Evolutionary conservation across 2,888 invertebrate species (phyloP), one percentile per base, ranked within the genome.

Genomic region (Liodrosophila aerea): DNA sequence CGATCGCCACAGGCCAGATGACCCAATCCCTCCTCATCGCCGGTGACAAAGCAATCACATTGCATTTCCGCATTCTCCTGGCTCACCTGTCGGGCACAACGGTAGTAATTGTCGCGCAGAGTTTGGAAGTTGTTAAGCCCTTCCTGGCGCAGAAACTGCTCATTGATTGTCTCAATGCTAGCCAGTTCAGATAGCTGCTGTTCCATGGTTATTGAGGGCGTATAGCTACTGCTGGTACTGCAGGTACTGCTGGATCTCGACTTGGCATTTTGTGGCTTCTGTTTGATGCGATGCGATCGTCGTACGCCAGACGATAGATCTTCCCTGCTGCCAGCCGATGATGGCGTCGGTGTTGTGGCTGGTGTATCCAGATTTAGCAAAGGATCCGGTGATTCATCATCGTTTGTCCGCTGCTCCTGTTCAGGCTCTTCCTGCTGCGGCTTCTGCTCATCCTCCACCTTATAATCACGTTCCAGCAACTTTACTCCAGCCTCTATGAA

Each of bases 41-140:
- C 94, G 51, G 96, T 95, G 71, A 98, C 92, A 86, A 96, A 95
- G 89, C 98, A 99, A 90, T 98, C 98, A 90, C 98, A 98, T 27
- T 95, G 93, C 98, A 98, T 98, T 77, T 96, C 94, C 75, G 95
- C 95, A 0, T 96, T 96, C 89, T 98, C 97, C 87, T 96, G 97
- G 89, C 96, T 97, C 59, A 94, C 93, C 88, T 95, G 95, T 88
- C 96, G 93, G 73, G 96, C 96, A 87, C 93, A 93, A 62, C 96
- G 92, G 90, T 97, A 98, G 65, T 95, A 92, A 91, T 98, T 98
- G 88, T 97, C 97, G 49, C 93, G 93, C 44, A 98, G 92, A 77
- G 94, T 93, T 63, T 94, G 93, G 90, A 95, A 98, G 78, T 94
- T 94, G 62, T 94, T 94, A 69, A 96, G 91, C 0, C 89, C 85